These are phyloP conservation scores for Garra rufa DNA, from an alignment of 2,113 vertebrate species.

Conservation along the genomic window DNA sequence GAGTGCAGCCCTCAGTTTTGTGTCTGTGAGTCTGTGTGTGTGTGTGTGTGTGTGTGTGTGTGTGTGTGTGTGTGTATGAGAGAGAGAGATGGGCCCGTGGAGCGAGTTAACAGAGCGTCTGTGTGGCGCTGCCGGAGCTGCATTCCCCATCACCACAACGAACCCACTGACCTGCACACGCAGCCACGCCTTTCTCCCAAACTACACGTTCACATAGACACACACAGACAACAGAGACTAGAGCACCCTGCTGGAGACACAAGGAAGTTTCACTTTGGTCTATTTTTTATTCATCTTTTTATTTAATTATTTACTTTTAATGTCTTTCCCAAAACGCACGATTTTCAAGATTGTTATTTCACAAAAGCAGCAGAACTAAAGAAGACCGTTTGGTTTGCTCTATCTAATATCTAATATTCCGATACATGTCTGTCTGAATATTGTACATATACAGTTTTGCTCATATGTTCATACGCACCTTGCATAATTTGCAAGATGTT, in stretches of 20 bases:
- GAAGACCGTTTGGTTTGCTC: neutral
- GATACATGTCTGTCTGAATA: neutral
- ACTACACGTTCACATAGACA: slow-evolving; percentile 31
- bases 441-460: neutral
- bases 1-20: slow-evolving; percentile 10
- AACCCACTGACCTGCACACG: slow-evolving; percentile 56
- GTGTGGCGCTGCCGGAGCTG: slow-evolving; percentile 53
- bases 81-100: neutral
- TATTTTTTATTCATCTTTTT: slow-evolving; percentile 6
- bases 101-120: slow-evolving; percentile 53
- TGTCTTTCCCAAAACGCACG: neutral
- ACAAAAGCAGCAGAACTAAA: neutral
- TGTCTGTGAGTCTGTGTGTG: neutral
- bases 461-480: neutral
- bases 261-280: neutral
- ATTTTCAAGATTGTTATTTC: neutral
- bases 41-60: slow-evolving; percentile 17
- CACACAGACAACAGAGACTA: slow-evolving; percentile 33
- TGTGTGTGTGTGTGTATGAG: slow-evolving; percentile 1
- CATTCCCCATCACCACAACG: slow-evolving; percentile 59
- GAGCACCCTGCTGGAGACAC: slow-evolving; percentile 52
- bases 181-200: slow-evolving; percentile 52
- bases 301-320: neutral
- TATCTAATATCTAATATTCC: neutral
- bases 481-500: neutral